phyloP scores from a whole-genome alignment of 1,140 invertebrate species.

The Hyphantria cunea region DNA sequence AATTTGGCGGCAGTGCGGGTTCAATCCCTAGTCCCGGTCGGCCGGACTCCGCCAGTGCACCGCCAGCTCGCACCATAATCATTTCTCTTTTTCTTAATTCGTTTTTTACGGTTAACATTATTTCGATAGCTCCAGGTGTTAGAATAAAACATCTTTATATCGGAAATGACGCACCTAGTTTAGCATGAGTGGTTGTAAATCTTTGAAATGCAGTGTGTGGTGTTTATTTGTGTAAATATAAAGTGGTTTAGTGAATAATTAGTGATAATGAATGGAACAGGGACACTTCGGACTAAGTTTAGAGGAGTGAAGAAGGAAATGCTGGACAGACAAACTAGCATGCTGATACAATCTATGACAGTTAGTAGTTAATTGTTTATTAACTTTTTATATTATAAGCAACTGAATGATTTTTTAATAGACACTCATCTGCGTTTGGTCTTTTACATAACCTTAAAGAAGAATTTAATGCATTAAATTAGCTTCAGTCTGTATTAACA shows the following conservation, averaged over 20 bases:
- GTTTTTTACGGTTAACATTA: not conserved
- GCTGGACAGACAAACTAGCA: slow-evolving; percentile 86
- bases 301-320: slow-evolving; percentile 90
- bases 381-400: too few relatives aligned
- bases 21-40: slow-evolving; percentile 67
- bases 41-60: slow-evolving; percentile 65
- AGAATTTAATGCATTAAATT: too few relatives aligned
- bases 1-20: slow-evolving; percentile 73
- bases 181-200: slow-evolving; percentile 6
- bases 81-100: slow-evolving; percentile 36
- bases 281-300: slow-evolving; percentile 83
- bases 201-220: slow-evolving; percentile 19
- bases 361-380: slow-evolving; percentile 79
- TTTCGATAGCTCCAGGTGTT: slow-evolving; percentile 3
- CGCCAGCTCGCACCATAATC: slow-evolving; percentile 60
- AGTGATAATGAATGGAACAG: slow-evolving; percentile 68
- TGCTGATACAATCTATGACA: slow-evolving; percentile 88
- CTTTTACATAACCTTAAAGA: too few relatives aligned
- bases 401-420: too few relatives aligned
- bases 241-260: slow-evolving; percentile 39
- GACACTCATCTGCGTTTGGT: too few relatives aligned
- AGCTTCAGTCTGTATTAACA: too few relatives aligned
- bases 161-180: slow-evolving; percentile 7
- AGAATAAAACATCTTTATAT: not conserved
- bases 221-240: slow-evolving; percentile 33